Conservation (phyloP, 2,888 invertebrate species). For the Deilephila porcellus region DNA sequence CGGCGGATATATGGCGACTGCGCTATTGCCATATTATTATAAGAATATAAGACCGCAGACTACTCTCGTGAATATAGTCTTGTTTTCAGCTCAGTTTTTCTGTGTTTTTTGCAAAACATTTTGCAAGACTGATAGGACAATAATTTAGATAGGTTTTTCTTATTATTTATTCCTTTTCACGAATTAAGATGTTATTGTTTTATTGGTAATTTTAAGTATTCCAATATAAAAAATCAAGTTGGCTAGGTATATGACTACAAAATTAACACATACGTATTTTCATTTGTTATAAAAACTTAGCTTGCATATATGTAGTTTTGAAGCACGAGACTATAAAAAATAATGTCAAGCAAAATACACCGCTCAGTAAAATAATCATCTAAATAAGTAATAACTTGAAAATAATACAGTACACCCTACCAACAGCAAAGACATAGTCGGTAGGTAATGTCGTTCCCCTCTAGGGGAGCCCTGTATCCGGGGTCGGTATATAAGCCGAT, state of each 20-base stretch:
- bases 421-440: neutral
- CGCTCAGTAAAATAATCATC: too few relatives aligned
- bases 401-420: neutral
- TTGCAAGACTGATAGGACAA: neutral
- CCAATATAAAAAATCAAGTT: too few relatives aligned
- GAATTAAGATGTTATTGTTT: too few relatives aligned
- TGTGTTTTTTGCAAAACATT: neutral
- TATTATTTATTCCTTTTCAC: neutral
- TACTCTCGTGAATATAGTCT: neutral
- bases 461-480: conserved; percentile 32
- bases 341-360: too few relatives aligned
- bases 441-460: neutral
- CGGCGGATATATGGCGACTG: conserved; percentile 49
- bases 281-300: too few relatives aligned
- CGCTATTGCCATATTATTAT: conserved; percentile 56
- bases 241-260: too few relatives aligned
- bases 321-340: too few relatives aligned
- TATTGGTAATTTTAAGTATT: too few relatives aligned
- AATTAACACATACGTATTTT: too few relatives aligned
- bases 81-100: neutral
- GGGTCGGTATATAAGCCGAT: conserved; percentile 27
- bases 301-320: neutral
- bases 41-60: conserved; percentile 34
- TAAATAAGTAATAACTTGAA: neutral
- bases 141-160: neutral